Evolutionary conservation across 2,888 invertebrate genomes (phyloP), one percentile per base, ranked within the genome.

Genomic region (Hybos culiciformis): DNA sequence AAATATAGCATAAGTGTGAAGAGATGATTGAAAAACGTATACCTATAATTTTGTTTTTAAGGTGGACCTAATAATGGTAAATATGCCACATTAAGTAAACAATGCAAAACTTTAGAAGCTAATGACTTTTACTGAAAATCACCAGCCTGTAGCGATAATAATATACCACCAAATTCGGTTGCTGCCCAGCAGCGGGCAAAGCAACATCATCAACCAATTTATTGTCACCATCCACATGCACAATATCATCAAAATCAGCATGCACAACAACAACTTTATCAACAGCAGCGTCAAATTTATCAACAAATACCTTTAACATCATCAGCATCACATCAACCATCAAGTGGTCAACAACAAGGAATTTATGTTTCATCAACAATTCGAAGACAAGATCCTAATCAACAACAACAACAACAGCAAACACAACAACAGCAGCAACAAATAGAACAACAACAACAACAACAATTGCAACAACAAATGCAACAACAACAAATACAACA

Each of bases 51-150:
- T 19, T 36, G 12, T 21, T 37, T 46, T 52, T 46, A 47, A 48
- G 9, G 55, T 65, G 78, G 78, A 64, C 77, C 78, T 59, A 78
- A 84, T 74, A 80, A 80, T 71, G 80, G 80, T 69, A 88, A 90
- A 80, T 90, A 88, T 80, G 87, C 88, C 70, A 90, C 88, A 71
- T 75, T 90, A 73, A 88, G 86, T 80, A 88, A 88, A 74, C 87
- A 90, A 75, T 91, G 90, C 81, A 90, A 90, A 75, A 90, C 90
- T 60, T 75, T 90, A 54, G 90, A 90, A 74, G 83, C 87, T 62
- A 85, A 81, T 64, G 88, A 90, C 73, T 90, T 88, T 75, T 91
- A 90, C 85, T 90, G 86, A 87, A 84, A 83, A 72, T 79, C 78
- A 72, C 71, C 63, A 64, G 68, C 62, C 63, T 66, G 63, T 59